phyloP scores from a whole-genome alignment of 1,140 invertebrate genomes.

The Ganaspis sp. region DNA sequence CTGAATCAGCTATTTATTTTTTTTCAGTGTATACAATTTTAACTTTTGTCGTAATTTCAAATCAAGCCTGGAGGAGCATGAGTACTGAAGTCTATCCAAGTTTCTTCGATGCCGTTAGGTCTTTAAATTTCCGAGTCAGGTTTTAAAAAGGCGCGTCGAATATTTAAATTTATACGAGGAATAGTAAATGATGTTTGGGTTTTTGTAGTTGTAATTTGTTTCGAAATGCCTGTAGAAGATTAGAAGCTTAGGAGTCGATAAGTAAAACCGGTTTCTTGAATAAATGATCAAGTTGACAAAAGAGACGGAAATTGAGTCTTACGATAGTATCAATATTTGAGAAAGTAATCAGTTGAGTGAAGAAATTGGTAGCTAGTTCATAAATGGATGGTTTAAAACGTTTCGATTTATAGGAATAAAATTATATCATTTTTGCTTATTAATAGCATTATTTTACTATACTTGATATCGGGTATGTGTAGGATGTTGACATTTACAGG shows the following conservation, averaged over 20 bases:
- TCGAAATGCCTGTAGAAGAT: background rate
- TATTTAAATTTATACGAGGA: background rate
- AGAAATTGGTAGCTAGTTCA: background rate
- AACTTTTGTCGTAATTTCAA: no score
- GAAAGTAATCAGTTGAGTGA: background rate
- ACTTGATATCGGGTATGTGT: no score
- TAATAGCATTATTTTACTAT: no score
- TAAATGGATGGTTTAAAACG: no score
- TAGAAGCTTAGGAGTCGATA: background rate
- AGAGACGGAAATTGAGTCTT: background rate
- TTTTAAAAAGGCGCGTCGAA: background rate
- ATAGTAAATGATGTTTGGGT: background rate
- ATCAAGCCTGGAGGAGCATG: no score
- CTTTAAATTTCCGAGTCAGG: background rate
- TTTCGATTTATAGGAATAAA: background rate
- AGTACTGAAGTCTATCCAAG: no score
- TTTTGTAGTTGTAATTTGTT: constrained; percentile 15
- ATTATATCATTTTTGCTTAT: no score
- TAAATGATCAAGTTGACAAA: background rate
- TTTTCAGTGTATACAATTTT: no score
- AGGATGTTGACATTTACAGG: no score
- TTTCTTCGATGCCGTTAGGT: background rate
- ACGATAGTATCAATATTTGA: background rate
- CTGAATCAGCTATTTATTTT: no score
- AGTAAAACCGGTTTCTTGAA: background rate